Percentiles rank a stretch among this genome's conserved stretches.
phyloP scores from a whole-genome alignment of 2,797 vertebrate genomes.

The Varecia variegata region DNA sequence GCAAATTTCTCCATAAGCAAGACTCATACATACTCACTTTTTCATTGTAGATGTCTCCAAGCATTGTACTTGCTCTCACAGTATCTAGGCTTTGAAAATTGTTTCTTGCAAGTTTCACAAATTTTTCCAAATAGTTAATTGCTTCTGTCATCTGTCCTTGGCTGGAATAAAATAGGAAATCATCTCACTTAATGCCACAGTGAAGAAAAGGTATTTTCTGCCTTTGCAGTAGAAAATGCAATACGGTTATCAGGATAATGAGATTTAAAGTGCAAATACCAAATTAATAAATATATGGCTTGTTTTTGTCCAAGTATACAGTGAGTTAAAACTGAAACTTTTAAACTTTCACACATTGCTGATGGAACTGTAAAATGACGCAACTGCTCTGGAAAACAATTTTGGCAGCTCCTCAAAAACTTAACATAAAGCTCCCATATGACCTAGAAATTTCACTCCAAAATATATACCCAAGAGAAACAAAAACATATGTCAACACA shows the following conservation, averaged over 20 bases:
- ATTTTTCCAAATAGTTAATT: constrained; percentile 79
- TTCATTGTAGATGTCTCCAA: constrained; percentile 85
- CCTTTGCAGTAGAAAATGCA: not conserved
- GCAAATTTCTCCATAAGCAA: not conserved
- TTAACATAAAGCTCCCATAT: not conserved
- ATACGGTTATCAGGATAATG: not conserved
- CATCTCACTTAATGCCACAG: not conserved
- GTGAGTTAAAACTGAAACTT: not conserved
- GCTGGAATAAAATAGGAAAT: constrained; percentile 75
- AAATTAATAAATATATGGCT: not conserved
- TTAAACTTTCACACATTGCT: not conserved
- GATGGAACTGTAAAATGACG: not conserved
- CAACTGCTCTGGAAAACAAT: not conserved
- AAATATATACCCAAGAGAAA: not conserved
- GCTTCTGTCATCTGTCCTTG: constrained; percentile 82
- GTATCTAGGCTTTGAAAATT: constrained; percentile 79
- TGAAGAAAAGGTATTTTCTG: not conserved
- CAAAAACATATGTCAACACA: not conserved
- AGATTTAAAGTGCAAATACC: not conserved
- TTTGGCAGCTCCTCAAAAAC: not conserved
- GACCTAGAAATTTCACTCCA: not conserved
- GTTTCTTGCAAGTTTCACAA: constrained; percentile 80
- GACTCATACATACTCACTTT: constrained; percentile 79
- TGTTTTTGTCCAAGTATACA: not conserved
- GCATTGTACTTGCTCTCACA: constrained; percentile 81